Conservation (phyloP, 1,140 invertebrate species). For the Copidosoma floridanum region DNA sequence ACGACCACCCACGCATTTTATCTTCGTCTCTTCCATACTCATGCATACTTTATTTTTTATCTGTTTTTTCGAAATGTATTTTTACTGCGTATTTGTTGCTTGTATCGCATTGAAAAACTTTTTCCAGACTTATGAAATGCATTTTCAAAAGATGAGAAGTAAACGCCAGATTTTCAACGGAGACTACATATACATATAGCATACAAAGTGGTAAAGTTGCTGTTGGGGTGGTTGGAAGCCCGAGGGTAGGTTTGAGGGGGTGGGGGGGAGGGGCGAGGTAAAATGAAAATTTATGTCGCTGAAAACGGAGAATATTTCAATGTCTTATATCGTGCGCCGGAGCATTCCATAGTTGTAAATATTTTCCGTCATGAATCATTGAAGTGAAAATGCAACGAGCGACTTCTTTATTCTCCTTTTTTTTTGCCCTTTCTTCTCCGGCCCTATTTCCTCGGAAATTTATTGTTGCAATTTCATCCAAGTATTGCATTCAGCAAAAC, state of each 20-base stretch:
- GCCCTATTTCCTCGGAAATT: conserved; percentile 18
- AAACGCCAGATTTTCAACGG: conserved; percentile 27
- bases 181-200: too few species aligned
- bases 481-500: conserved; percentile 25
- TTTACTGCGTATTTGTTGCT: conserved; percentile 2
- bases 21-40: background rate
- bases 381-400: conserved; percentile 25
- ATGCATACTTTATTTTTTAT: background rate
- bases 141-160: conserved; percentile 29
- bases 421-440: too few species aligned
- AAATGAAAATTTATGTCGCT: conserved; percentile 31
- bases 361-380: conserved; percentile 31
- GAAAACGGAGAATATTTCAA: conserved; percentile 29
- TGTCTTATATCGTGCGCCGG: conserved; percentile 27
- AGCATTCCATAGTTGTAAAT: conserved; percentile 30
- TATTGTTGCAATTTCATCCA: conserved; percentile 29
- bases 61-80: background rate
- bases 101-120: conserved; percentile 27
- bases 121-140: conserved; percentile 28
- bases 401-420: too few species aligned
- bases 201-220: background rate
- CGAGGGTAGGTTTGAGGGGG: background rate
- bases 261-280: background rate
- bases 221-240: background rate
- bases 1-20: background rate